Base-by-base conservation (phyloP, 2,888 invertebrate genomes). In the Synanthedon tipuliformis region DNA sequence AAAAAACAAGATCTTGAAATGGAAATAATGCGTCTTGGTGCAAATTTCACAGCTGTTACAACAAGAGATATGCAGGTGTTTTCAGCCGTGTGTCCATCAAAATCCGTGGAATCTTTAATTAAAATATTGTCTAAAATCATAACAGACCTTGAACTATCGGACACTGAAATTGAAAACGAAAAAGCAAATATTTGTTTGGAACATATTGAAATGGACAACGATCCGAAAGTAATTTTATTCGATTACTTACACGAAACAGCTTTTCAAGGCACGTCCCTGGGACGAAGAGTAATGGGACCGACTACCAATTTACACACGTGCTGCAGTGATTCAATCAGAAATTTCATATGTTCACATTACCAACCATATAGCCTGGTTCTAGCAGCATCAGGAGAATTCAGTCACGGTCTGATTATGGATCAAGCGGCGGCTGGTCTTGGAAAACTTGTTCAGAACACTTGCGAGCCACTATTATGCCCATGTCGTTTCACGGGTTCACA, bases 331-430 rank as follows among this genome's bases (percentile, higher is more conserved):
- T 59, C 56, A n/a, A 53, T 89, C 1, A 34, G 48, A 4, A 50
- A 53, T 3, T 83, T 66, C 56, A 56, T 78, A 10, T 50, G 54
- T 5, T 61, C 73, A 51, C 68, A 75, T 52, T 83, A 78, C 41
- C 71, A 70, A 27, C 81, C 82, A 1, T 65, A 91, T 15, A 85
- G 94, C 59, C 90, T 95, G 69, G 92, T 94, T 4, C 71, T 96
- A 40, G 91, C 92, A 40, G 91, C 90, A 49, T 92, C 94, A 48
- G 94, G 92, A 53, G 90, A 91, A 41, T 89, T 94, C 0, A 74
- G 89, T 50, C 94, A 95, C 63, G 78, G 89, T 0, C 78, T 90
- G 52, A 78, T 94, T 52, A 88, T 90, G 16, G 74, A 86, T 15
- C 72, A 90, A 27, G 92, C 92, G 2, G 0, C 55, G 57, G 16